A percentile compares a stretch with the other conserved stretches of the same genome.
phyloP scores from a whole-genome alignment of 2,888 invertebrate species.

The Odontocerum albicorne region DNA sequence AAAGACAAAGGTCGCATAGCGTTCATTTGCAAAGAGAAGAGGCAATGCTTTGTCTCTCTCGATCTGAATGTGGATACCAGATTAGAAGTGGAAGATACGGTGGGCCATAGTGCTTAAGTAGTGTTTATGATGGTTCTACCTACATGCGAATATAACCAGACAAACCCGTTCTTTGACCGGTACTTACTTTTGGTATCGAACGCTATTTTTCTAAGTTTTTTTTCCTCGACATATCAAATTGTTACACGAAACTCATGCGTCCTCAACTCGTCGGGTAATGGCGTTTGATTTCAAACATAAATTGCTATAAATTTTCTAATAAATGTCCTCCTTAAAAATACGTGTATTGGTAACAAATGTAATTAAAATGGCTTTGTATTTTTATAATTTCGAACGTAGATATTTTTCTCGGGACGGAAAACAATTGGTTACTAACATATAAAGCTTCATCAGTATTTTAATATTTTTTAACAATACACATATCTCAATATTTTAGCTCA shows the following conservation, averaged over 20 bases:
- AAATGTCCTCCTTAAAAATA: neutral
- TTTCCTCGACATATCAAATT: constrained; percentile 27
- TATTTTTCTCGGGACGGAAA: too few species aligned
- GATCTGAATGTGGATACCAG: constrained; percentile 6
- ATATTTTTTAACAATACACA: too few species aligned
- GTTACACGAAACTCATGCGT: constrained; percentile 24
- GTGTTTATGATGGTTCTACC: constrained; percentile 28
- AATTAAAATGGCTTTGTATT: neutral
- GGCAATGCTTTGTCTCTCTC: constrained; percentile 6
- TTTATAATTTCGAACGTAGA: too few species aligned
- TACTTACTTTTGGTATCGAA: constrained; percentile 37
- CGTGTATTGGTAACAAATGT: neutral
- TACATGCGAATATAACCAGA: constrained; percentile 35
- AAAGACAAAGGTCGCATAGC: too few species aligned
- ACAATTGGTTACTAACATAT: too few species aligned
- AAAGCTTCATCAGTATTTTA: too few species aligned
- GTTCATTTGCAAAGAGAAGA: too few species aligned
- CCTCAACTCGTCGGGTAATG: constrained; percentile 8
- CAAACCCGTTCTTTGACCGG: constrained; percentile 35
- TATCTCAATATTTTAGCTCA: too few species aligned
- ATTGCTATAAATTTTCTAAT: neutral
- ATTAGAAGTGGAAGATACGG: constrained; percentile 3
- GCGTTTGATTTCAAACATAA: neutral
- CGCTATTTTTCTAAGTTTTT: constrained; percentile 35
- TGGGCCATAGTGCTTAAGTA: constrained; percentile 17